Conservation (phyloP, 2,797 vertebrate species). For the Rhinichthys osculus region DNA sequence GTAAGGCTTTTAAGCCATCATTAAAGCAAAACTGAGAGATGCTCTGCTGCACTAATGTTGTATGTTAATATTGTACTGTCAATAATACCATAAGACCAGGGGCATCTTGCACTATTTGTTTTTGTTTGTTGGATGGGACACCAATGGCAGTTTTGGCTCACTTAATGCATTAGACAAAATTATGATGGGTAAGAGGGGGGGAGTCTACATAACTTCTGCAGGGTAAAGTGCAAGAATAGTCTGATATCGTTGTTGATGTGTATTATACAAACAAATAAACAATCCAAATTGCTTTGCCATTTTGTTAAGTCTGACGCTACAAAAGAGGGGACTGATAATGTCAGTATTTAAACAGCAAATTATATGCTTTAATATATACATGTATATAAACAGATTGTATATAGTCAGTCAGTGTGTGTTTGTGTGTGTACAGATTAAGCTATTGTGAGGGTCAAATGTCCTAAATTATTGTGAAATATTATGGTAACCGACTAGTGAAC, state of each 20-base stretch:
- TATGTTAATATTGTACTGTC: conserved; percentile 6
- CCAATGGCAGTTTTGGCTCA: not conserved
- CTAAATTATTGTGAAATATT: too few species aligned
- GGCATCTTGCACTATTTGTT: not conserved
- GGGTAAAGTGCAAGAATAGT: not conserved
- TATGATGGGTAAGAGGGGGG: not conserved
- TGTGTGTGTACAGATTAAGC: not conserved
- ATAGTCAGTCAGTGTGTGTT: not conserved
- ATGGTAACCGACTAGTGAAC: too few species aligned
- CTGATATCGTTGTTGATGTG: not conserved
- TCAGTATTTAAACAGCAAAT: not conserved
- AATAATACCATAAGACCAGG: conserved; percentile 4
- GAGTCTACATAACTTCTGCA: not conserved
- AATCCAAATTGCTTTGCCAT: not conserved
- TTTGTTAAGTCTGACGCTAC: not conserved
- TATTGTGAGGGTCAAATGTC: not conserved
- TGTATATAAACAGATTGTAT: not conserved
- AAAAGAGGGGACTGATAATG: not conserved
- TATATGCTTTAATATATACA: not conserved
- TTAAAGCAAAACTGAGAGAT: conserved; percentile 30
- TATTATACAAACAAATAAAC: not conserved
- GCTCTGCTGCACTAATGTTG: conserved; percentile 7
- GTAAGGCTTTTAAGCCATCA: conserved; percentile 30
- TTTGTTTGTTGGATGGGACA: not conserved
- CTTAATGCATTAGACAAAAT: not conserved